Evolutionary conservation across 1,140 invertebrate species (phyloP).

Genomic region (Drosophila dunni): DNA sequence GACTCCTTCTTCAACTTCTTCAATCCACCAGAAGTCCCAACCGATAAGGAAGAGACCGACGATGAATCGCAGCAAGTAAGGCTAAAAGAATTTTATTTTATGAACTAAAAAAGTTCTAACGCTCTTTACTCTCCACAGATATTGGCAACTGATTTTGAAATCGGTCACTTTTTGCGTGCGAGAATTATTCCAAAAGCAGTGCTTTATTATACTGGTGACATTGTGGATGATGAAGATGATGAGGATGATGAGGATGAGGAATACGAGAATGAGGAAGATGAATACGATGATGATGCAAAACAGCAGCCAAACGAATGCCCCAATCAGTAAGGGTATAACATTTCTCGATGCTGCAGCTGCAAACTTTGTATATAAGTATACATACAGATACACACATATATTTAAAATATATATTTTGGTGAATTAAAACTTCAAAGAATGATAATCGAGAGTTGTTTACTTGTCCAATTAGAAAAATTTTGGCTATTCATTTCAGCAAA

Average conservation of each 20-base stretch:
- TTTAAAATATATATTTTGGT: slow-evolving; percentile 80
- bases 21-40: slow-evolving; percentile 91
- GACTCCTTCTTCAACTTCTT: slow-evolving; percentile 99
- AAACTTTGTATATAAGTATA: slow-evolving; percentile 63
- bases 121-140: slow-evolving; percentile 85
- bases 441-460: background rate
- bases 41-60: slow-evolving; percentile 88
- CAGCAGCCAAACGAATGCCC: slow-evolving; percentile 78
- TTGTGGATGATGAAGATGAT: slow-evolving; percentile 91
- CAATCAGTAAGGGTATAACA: slow-evolving; percentile 69
- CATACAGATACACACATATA: slow-evolving; percentile 57
- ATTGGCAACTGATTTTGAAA: slow-evolving; percentile 97
- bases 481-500: background rate
- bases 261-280: slow-evolving; percentile 83
- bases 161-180: slow-evolving; percentile 98
- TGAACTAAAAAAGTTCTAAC: background rate
- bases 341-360: slow-evolving; percentile 28
- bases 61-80: slow-evolving; percentile 88
- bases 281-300: slow-evolving; percentile 62
- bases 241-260: slow-evolving; percentile 86
- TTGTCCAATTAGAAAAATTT: background rate
- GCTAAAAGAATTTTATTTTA: background rate
- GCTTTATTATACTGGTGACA: slow-evolving; percentile 96
- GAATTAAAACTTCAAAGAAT: slow-evolving; percentile 54
- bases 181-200: slow-evolving; percentile 96